Base-by-base conservation (phyloP, 2,797 vertebrate genomes). In the Pseudocheirus occidentalis region DNA sequence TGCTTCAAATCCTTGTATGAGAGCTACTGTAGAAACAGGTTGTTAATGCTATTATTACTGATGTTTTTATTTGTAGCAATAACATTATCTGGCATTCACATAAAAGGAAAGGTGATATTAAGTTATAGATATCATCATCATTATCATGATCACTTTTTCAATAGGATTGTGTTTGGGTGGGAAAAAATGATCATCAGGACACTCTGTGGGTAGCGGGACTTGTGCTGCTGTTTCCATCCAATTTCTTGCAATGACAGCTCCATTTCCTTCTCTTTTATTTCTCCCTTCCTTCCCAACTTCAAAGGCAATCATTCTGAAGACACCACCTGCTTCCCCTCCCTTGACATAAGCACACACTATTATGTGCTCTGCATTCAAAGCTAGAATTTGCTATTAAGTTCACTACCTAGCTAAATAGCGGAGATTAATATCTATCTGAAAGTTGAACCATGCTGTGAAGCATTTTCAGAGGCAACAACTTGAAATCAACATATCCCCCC, bases 341-440 rank as follows among this genome's bases (percentile, higher is more conserved):
- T 16, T 90, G 73, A 14, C 0, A 87, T 16, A 12, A 73, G 0
- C 55, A n/a, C 54, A 46, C 87, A 90, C 90, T 57, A 31, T 59
- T 90, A 94, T 87, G 90, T 56, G 94, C 46, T 94, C 16, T 92
- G 53, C 46, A 54, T 91, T 97, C 90, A 96, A 95, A 95, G 50
- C 57, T 95, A 6, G 18, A 94, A 92, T 97, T 98, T 97, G 62
- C 31, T 95, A 55, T 91, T 97, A 97, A 94, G 96, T 94, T 96
- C 55, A 95, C 90, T 90, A 92, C 95, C 93, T 95, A 90, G 2
- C 56, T 97, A 97, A 96, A 94, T 4, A 5, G 55, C 57, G 95
- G 90, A 93, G 59, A 98, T 97, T 95, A 96, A 95, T 97, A 93
- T 93, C 73, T 93, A 95, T 73, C 92, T 96, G 90, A 95, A 94